Base-by-base conservation (phyloP, 2,888 invertebrate genomes). In the Erebia aethiops region DNA sequence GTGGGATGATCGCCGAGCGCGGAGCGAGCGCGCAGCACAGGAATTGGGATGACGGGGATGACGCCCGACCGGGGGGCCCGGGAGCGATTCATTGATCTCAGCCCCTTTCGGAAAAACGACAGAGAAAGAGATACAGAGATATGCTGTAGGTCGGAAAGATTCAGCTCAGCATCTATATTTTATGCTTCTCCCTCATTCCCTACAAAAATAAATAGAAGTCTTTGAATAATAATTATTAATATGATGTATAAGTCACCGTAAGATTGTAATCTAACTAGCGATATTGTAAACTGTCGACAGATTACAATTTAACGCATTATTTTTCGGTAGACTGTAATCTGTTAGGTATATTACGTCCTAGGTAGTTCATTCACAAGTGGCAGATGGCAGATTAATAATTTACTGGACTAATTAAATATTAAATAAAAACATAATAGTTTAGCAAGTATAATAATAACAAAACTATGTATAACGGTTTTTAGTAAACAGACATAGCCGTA, bases 31-130 rank as follows among this genome's bases (percentile, higher is more conserved):
- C 78, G 74, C 69, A 68, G 56, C 70, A 70, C 71, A 71, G 72
- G 58, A 57, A 14, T 57, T 57, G 56, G 56, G 56, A 57, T 57
- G 56, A 26, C 56, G 56, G 56, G 56, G 86, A 85, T 85, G 86
- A 87, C 83, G 86, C 85, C 80, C 81, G 82, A 80, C 80, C 80
- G 26, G 54, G 82, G 87, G 87, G 86, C 82, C 85, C 84, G 89
- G 90, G 89, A 88, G 87, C 88, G 88, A 88, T 92, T 92, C 92
- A 93, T 93, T 93, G 92, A 93, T 93, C 90, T 92, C 92, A 91
- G 91, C 84, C 78, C 75, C 81, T 83, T 85, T 93, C 92, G 92
- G 90, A 81, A 79, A 76, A 77, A 72, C 81, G 91, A 92, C 80
- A 87, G 87, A 84, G 91, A 92, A 80, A 87, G 87, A 84, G 91